These are phyloP conservation scores for Cetoscarus ocellatus DNA, from an alignment of 2,797 vertebrate species.

Conservation along the genomic window DNA sequence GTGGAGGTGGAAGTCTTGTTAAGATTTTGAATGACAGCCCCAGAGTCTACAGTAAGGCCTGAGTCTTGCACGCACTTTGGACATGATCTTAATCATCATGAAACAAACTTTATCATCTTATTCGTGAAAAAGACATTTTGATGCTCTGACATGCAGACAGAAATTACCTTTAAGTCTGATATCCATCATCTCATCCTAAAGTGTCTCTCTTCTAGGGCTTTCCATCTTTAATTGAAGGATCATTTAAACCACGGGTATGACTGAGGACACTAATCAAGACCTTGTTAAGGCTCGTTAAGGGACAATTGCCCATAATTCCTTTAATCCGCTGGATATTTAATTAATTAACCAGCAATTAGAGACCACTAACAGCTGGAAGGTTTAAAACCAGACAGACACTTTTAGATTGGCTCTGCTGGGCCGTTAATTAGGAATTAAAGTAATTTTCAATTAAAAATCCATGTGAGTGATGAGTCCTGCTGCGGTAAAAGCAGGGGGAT, in stretches of 20 bases:
- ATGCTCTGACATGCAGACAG: background rate
- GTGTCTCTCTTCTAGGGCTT: slow-evolving; percentile 57
- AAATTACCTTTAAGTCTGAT: background rate
- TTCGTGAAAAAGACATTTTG: background rate
- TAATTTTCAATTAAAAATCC: slow-evolving; percentile 58
- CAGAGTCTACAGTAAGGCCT: no score
- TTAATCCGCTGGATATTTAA: slow-evolving; percentile 75
- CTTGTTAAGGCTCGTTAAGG: slow-evolving; percentile 70
- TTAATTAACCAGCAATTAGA: slow-evolving; percentile 78
- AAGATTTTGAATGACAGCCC: no score
- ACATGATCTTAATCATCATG: background rate
- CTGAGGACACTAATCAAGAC: slow-evolving; percentile 78
- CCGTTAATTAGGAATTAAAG: slow-evolving; percentile 64
- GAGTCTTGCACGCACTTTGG: background rate
- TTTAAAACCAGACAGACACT: slow-evolving; percentile 49
- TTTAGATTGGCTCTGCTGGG: slow-evolving; percentile 55
- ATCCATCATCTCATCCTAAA: slow-evolving; percentile 45
- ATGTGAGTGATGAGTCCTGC: slow-evolving; percentile 54
- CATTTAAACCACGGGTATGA: slow-evolving; percentile 66
- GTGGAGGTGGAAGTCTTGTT: no score
- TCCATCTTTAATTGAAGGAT: slow-evolving; percentile 73
- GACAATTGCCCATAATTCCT: slow-evolving; percentile 77
- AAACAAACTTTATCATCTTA: background rate
- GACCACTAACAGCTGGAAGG: slow-evolving; percentile 44
- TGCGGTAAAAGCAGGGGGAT: slow-evolving; percentile 34